phyloP scores from a whole-genome alignment of 2,888 invertebrate genomes.

The Hypomecis atomaria region DNA sequence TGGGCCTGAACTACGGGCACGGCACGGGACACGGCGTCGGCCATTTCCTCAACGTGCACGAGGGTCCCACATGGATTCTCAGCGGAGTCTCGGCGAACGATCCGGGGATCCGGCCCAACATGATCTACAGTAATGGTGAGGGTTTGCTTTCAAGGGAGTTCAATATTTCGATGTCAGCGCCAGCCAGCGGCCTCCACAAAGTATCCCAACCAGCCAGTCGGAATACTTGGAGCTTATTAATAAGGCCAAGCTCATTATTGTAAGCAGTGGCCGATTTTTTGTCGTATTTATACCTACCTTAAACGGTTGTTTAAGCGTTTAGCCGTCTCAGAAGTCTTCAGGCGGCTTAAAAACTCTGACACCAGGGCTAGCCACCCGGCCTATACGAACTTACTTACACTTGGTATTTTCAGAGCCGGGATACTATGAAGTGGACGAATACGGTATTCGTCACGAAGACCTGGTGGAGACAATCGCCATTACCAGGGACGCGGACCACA shows the following conservation, averaged over 20 bases:
- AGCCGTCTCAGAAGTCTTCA: too few species aligned
- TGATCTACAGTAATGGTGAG: slow-evolving; percentile 76
- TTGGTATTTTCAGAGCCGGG: slow-evolving; percentile 90
- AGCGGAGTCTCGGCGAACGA: slow-evolving; percentile 61
- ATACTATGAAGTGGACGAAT: slow-evolving; percentile 93
- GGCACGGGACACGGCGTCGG: slow-evolving; percentile 97
- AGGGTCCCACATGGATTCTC: slow-evolving; percentile 91
- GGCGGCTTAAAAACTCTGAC: too few species aligned
- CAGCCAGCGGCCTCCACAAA: too few species aligned
- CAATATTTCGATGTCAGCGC: neutral
- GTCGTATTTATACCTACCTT: too few species aligned
- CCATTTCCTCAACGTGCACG: slow-evolving; percentile 95
- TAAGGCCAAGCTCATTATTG: too few species aligned
- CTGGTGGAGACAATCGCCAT: slow-evolving; percentile 87
- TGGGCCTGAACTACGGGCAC: slow-evolving; percentile 94
- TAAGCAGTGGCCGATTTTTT: neutral
- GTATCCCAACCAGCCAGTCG: neutral
- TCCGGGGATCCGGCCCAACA: slow-evolving; percentile 68
- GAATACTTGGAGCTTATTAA: neutral
- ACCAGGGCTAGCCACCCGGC: too few species aligned
- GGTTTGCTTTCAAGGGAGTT: neutral
- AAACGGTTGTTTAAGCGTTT: neutral
- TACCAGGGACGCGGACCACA: slow-evolving; percentile 58
- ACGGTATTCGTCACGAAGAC: slow-evolving; percentile 95
- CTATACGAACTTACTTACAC: too few species aligned